Base-by-base conservation (phyloP, 2,797 vertebrate genomes). In the Astyanax mexicanus region DNA sequence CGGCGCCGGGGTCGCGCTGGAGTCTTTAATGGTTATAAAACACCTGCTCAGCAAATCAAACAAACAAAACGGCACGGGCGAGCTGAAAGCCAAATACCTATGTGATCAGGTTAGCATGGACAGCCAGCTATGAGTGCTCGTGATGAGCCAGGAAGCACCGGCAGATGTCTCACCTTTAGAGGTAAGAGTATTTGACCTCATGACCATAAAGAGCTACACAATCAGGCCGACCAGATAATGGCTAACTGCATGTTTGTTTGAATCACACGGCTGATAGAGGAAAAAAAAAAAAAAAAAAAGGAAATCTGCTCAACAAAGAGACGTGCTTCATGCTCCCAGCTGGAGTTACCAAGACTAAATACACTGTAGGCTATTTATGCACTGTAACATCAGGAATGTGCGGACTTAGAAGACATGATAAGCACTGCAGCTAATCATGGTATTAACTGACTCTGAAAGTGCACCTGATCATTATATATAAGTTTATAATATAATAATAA, bases 1-100 rank as follows among this genome's bases (percentile, higher is more conserved):
- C 81, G 86, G 81, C 83, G 87, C 90, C 73, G 80, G 86, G 85
- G 85, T 90, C 88, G 84, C 88, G 88, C 88, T 90, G 89, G 89
- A 92, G 87, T 89, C 77, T 75, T 88, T 90, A 89, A 91, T 87
- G 90, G 87, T 89, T 91, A 87, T 88, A 91, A 92, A 94, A 93
- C 91, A 96, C 86, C 90, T 95, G 92, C 90, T 94, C 90, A 80
- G 86, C 81, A 91, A 91, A 93, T 90, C 93, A 92, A 92, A 92
- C 92, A 91, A 94, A 92, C 89, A 88, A 90, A 90, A 88, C 80
- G 72, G 75, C 25, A 79, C 83, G 75, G 57, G 74, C 45, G 73
- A 85, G 74, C 75, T 87, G 83, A 82, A 91, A 92, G 83, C 84
- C 88, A 94, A 92, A 91, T 89, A 92, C 87, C 89, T 86, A 90